These are phyloP conservation scores for Phenganax stokvisi DNA, from an alignment of 92 coral and sea anemone species.

Conservation along the genomic window DNA sequence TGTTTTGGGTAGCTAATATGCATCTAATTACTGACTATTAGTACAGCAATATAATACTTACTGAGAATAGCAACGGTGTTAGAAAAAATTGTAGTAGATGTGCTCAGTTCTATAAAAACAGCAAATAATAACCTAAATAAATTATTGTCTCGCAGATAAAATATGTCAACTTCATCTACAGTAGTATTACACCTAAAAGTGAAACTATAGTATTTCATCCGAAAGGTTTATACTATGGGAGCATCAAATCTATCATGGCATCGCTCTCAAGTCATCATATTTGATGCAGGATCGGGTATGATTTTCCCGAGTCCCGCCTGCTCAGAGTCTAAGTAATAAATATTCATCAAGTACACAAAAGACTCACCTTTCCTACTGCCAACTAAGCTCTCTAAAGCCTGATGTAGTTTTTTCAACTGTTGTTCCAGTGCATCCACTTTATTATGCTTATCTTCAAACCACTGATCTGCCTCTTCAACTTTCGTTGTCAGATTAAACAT, in stretches of 20 bases:
- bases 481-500: slow-evolving; percentile 87
- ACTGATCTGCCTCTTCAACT: slow-evolving; percentile 94
- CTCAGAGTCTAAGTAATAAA: no score
- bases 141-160: no score
- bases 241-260: no score
- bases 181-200: no score
- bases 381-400: slow-evolving; percentile 74
- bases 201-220: no score
- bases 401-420: slow-evolving; percentile 91
- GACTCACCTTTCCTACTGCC: slow-evolving; percentile 75
- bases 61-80: slow-evolving; percentile 92
- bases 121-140: neutral
- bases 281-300: no score
- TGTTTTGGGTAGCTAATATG: neutral
- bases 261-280: no score
- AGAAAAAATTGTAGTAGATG: slow-evolving; percentile 73
- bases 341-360: no score
- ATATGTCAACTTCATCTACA: no score
- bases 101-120: slow-evolving; percentile 61
- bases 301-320: no score
- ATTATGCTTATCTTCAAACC: slow-evolving; percentile 95
- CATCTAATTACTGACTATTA: neutral
- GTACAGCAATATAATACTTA: slow-evolving; percentile 44
- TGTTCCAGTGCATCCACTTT: slow-evolving; percentile 89
- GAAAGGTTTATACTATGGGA: no score